Evolutionary conservation across 2,888 invertebrate genomes (phyloP), one percentile per base, ranked within the genome.

Genomic region (Thymelicus acteon): DNA sequence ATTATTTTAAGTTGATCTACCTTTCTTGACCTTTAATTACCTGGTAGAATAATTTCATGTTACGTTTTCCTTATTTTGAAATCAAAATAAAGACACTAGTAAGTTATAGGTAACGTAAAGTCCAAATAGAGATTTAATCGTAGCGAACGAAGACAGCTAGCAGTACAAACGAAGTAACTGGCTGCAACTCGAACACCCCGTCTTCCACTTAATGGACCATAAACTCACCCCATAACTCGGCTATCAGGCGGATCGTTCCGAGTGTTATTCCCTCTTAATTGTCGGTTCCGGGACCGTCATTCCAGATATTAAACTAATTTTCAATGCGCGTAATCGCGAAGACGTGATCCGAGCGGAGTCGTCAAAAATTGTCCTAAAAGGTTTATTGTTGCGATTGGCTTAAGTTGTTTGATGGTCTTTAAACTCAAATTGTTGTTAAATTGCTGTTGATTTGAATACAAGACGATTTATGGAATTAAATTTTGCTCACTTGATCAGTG

Each of bases 261-360:
- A 87, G 89, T 92, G 92, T 93, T 92, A 93, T 90, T 87, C 92
- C 85, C 87, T 87, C 90, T 90, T 93, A 93, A 93, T 93, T 91
- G 93, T 89, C 91, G 90, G 92, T 92, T 92, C 91, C 90, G 89
- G 83, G 81, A 85, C 87, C 92, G 52, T 12, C 92, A 92, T 93
- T 92, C 87, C 85, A 90, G 93, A 92, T 93, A 93, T 93, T 93
- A 93, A 91, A 93, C 92, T 93, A 93, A 93, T 93, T 92, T 92
- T 91, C 92, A 91, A 92, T 92, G 93, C 85, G 83, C 83, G 88
- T 91, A 91, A 92, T 92, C 89, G 90, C 76, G 82, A 82, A 86
- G 87, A 91, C 90, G 90, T 89, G 91, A 82, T 66, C 77, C 80
- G 78, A 77, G 77, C 81, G 78, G 82, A 82, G 87, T 73, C 75